phyloP scores from a whole-genome alignment of 2,113 vertebrate species.

The Notothenia coriiceps region DNA sequence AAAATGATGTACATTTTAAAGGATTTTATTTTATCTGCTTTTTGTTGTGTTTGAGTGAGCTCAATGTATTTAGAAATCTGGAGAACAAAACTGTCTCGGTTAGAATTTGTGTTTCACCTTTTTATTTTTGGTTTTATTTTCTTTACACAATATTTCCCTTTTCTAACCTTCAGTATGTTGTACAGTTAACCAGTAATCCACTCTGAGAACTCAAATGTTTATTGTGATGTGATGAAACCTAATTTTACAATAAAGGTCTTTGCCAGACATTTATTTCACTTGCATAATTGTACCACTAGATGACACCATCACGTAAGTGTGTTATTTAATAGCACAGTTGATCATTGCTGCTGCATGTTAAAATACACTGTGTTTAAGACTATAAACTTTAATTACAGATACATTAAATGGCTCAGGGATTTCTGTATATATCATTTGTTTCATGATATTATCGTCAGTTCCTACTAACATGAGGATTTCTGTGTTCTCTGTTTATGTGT shows the following conservation, averaged over 20 bases:
- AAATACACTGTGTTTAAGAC: background rate
- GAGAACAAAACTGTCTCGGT: background rate
- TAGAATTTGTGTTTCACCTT: constrained; percentile 9
- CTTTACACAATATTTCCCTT: constrained; percentile 15
- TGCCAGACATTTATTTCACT: background rate
- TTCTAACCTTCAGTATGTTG: constrained; percentile 42
- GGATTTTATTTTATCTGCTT: constrained; percentile 10
- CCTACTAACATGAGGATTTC: too few relatives aligned
- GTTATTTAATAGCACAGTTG: background rate
- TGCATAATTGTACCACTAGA: constrained; percentile 64
- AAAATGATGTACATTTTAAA: constrained; percentile 32
- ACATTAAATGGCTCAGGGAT: background rate
- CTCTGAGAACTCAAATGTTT: constrained; percentile 28
- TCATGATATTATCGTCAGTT: background rate
- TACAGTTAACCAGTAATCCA: constrained; percentile 43
- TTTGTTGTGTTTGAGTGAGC: background rate
- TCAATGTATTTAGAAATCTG: constrained; percentile 12
- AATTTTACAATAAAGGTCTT: constrained; percentile 81
- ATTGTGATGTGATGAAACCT: constrained; percentile 45
- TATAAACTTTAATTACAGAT: background rate
- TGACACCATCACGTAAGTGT: constrained; percentile 37
- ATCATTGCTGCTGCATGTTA: background rate
- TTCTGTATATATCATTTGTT: background rate
- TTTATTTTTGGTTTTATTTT: background rate
- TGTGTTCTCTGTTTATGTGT: background rate